These are phyloP conservation scores for Eurosta solidaginis DNA, from an alignment of 1,140 invertebrate genomes.

Conservation along the genomic window DNA sequence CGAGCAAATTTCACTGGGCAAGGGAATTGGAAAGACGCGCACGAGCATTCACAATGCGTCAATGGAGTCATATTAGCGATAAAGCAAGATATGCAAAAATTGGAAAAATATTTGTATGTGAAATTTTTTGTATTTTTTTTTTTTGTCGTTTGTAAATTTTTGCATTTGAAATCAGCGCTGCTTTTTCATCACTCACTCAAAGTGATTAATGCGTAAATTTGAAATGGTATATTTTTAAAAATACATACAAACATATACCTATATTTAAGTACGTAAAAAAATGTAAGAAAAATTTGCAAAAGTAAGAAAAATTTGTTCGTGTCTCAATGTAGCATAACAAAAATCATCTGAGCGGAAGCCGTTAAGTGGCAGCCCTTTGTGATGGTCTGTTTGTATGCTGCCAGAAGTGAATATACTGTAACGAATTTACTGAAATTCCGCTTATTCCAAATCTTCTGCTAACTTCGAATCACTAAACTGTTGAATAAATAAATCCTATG, in stretches of 20 bases:
- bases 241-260: not conserved
- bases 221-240: not conserved
- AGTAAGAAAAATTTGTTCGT: not conserved
- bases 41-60: not conserved
- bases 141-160: not conserved
- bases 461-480: too few species aligned
- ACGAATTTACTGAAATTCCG: not conserved
- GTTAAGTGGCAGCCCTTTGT: not conserved
- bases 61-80: not conserved
- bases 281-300: not conserved
- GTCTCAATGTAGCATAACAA: slow-evolving; percentile 12
- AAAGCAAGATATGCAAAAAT: not conserved
- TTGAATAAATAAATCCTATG: too few species aligned
- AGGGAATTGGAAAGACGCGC: not conserved
- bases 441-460: too few species aligned
- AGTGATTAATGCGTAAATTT: slow-evolving; percentile 17
- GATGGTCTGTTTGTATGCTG: too few species aligned
- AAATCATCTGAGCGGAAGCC: not conserved
- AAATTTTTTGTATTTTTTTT: too few species aligned
- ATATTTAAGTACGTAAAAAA: not conserved
- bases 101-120: slow-evolving; percentile 7
- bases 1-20: not conserved
- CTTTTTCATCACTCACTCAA: slow-evolving; percentile 8
- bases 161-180: not conserved
- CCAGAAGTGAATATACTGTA: too few species aligned